Evolutionary conservation across 2,797 vertebrate genomes (phyloP), one percentile per base, ranked within the genome.

Genomic region (Ctenosaura bakeri): DNA sequence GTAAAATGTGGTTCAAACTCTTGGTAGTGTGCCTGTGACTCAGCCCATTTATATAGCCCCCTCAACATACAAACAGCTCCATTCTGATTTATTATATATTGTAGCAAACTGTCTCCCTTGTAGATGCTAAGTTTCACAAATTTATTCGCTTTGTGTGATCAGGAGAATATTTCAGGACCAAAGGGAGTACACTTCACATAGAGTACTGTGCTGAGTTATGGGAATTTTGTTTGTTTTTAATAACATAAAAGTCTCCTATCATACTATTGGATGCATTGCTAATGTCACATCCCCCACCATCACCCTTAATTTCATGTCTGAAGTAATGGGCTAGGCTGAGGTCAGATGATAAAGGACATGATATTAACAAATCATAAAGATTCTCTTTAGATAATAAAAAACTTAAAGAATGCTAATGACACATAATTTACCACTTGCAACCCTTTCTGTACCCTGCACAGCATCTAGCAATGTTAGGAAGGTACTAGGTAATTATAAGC

Each of bases 31-130:
- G 91, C 12, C 22, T 83, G 6, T 59, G 77, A 76, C 4, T 89
- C 87, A 81, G n/a, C 42, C 52, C 76, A 79, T 90, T 62, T 82
- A 46, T 8, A 56, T 5, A 1, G 0, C 85, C 85, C 80, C 82
- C 85, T 88, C 84, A 24, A 12, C 78, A 90, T 86, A 32, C 89
- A 62, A 82, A 90, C 86, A 50, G 42, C 32, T 84, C 92, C 88
- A n/a, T 74, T 76, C 64, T 94, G 71, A 93, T 94, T 91, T 92
- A 91, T 93, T 92, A 91, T 93, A 77, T 93, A 73, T 59, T 92
- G 29, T 74, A 80, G 0, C 71, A 89, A 83, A 26, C 93, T 93
- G 91, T 90, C 32, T 91, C 50, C 32, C 74, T 89, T 89, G 38
- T 90, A 92, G 93, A 91, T 88, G 38, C 85, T 93, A 91, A 91